Percentiles rank a stretch among this genome's conserved stretches.
Conservation (phyloP, 2,797 vertebrate genomes). For the Gymnothorax reevesii region DNA sequence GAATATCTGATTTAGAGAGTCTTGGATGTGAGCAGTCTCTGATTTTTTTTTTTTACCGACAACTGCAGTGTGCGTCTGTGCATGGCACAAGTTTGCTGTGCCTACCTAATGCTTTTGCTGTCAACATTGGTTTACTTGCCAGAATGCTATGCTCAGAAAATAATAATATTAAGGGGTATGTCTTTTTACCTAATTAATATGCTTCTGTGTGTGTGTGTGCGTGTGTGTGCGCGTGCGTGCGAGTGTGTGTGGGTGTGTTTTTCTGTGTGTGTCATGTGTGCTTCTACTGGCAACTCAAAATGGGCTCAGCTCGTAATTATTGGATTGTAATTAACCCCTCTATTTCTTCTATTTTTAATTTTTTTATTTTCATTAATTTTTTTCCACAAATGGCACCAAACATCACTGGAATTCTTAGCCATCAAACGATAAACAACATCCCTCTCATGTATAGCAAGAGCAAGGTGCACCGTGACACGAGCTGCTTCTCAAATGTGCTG, state of each 20-base stretch:
- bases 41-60: not conserved
- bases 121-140: no score
- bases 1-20: not conserved
- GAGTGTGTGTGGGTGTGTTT: not conserved
- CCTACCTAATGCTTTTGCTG: not conserved
- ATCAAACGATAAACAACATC: constrained; percentile 15
- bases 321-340: not conserved
- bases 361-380: not conserved
- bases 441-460: constrained; percentile 49
- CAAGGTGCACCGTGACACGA: constrained; percentile 39
- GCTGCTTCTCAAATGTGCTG: constrained; percentile 47
- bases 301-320: not conserved
- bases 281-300: not conserved
- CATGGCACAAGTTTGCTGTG: not conserved
- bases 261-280: not conserved
- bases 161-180: not conserved
- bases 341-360: not conserved
- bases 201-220: not conserved
- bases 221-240: not conserved
- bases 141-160: not conserved
- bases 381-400: constrained; percentile 5
- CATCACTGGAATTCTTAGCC: not conserved
- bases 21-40: not conserved
- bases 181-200: not conserved
- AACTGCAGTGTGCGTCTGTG: not conserved